These are phyloP conservation scores for Matsumyia berberina DNA, from an alignment of 2,888 invertebrate genomes.

Conservation along the genomic window DNA sequence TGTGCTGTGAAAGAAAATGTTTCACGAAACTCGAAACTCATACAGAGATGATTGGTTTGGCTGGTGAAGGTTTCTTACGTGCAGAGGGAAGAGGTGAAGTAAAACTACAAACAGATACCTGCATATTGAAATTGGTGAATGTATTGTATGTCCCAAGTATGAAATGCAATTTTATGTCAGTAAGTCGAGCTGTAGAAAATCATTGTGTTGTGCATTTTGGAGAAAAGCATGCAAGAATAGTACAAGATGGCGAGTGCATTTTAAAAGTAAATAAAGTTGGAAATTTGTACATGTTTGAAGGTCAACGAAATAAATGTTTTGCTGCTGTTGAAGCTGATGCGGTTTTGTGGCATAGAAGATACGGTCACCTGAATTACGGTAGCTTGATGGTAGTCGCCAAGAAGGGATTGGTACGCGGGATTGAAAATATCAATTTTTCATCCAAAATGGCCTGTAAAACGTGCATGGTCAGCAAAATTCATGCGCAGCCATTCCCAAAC, in stretches of 20 bases:
- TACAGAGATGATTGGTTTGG: constrained; percentile 42
- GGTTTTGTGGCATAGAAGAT: constrained; percentile 37
- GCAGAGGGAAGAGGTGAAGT: constrained; percentile 53
- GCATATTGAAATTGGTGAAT: constrained; percentile 49
- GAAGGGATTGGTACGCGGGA: constrained; percentile 40
- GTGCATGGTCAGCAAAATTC: constrained; percentile 53
- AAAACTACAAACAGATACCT: constrained; percentile 39
- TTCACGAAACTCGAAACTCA: constrained; percentile 40
- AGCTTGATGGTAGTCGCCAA: constrained; percentile 45
- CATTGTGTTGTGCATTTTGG: no score
- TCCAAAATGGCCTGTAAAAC: constrained; percentile 27
- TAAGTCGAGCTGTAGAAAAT: no score
- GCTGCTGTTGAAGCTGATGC: constrained; percentile 38
- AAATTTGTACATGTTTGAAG: constrained; percentile 41
- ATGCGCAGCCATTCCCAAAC: constrained; percentile 52
- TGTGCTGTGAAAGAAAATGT: no score
- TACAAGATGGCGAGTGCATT: constrained; percentile 37
- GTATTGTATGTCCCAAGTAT: constrained; percentile 45
- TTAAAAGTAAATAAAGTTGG: constrained; percentile 29
- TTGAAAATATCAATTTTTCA: constrained; percentile 46
- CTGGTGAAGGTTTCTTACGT: constrained; percentile 33
- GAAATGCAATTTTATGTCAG: constrained; percentile 46
- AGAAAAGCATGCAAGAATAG: constrained; percentile 45
- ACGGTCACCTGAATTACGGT: constrained; percentile 50
- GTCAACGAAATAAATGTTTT: constrained; percentile 35